Conservation (phyloP, 1,140 invertebrate species). For the Drosophila sp. region DNA sequence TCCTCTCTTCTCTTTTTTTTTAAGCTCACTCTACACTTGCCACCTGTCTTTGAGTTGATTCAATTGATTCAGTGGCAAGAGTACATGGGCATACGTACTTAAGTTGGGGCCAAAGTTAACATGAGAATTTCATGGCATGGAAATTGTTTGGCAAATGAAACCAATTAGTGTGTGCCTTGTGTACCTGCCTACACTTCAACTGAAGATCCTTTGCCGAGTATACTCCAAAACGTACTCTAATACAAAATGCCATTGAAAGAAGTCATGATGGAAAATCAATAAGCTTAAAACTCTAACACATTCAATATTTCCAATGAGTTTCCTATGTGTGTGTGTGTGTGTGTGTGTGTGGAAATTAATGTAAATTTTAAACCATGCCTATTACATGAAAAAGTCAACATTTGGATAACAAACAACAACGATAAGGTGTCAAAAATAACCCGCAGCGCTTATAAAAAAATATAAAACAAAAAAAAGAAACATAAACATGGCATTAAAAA, state of each 20-base stretch:
- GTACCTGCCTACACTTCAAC: conserved; percentile 2
- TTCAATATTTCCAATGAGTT: not conserved
- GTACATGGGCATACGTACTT: not conserved
- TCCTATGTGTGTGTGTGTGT: not conserved
- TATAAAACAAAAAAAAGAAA: conserved; percentile 26
- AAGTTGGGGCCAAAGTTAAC: conserved; percentile 11
- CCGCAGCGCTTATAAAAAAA: conserved; percentile 24
- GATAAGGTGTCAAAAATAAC: conserved; percentile 40
- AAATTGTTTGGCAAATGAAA: conserved; percentile 22
- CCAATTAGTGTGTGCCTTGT: conserved; percentile 8
- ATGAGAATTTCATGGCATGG: conserved; percentile 5
- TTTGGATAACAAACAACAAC: conserved; percentile 32
- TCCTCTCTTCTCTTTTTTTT: conserved; percentile 13
- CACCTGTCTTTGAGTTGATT: conserved; percentile 33
- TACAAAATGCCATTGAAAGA: not conserved
- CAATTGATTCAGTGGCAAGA: conserved; percentile 21
- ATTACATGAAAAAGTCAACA: conserved; percentile 26
- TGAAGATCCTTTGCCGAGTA: not conserved
- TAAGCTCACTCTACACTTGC: not conserved
- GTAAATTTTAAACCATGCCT: not conserved
- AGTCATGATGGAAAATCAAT: conserved; percentile 4
- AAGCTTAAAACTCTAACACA: not conserved
- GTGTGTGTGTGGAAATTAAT: not conserved
- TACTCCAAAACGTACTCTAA: not conserved
- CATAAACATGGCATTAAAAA: conserved; percentile 16